Evolutionary conservation across 2,888 invertebrate genomes (phyloP).

Genomic region (Myopa testacea): DNA sequence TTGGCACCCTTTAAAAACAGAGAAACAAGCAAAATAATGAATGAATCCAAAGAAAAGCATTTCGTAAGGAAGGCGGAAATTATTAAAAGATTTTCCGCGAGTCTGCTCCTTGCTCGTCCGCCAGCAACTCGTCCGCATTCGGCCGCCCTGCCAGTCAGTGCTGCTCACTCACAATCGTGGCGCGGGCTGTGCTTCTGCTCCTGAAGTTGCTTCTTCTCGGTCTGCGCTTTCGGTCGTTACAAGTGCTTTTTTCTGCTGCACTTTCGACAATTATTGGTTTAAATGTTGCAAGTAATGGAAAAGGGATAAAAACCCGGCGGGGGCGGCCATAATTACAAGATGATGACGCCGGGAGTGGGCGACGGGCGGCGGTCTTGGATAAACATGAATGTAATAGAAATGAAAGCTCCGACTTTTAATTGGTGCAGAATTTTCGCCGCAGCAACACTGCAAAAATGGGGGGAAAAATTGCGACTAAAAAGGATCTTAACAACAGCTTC

Average conservation of each 20-base stretch:
- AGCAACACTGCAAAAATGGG: not conserved
- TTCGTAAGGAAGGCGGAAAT: conserved; percentile 33
- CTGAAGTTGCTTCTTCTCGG: not conserved
- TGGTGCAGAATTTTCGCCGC: conserved; percentile 11
- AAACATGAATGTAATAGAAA: conserved; percentile 34
- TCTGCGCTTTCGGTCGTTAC: conserved; percentile 26
- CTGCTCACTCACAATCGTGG: conserved; percentile 26
- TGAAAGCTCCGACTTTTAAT: conserved; percentile 36
- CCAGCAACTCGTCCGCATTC: not conserved
- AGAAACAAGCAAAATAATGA: not conserved
- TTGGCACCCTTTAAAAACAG: not conserved
- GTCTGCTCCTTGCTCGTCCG: conserved; percentile 25
- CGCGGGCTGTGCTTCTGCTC: not conserved
- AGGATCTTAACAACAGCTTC: not conserved
- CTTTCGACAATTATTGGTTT: conserved; percentile 39
- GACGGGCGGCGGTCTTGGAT: not conserved
- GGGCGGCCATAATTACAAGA: conserved; percentile 9
- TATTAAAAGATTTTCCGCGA: conserved; percentile 40
- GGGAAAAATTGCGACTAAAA: not conserved
- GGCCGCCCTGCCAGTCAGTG: conserved; percentile 19
- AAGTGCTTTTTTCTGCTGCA: conserved; percentile 10
- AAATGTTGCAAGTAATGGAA: conserved; percentile 38
- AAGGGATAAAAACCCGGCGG: not conserved
- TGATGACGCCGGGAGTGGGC: not conserved
- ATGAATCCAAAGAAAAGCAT: conserved; percentile 4